These are phyloP conservation scores for Gymnopithys bicolor DNA, from an alignment of 2,797 vertebrate genomes.

Conservation along the genomic window DNA sequence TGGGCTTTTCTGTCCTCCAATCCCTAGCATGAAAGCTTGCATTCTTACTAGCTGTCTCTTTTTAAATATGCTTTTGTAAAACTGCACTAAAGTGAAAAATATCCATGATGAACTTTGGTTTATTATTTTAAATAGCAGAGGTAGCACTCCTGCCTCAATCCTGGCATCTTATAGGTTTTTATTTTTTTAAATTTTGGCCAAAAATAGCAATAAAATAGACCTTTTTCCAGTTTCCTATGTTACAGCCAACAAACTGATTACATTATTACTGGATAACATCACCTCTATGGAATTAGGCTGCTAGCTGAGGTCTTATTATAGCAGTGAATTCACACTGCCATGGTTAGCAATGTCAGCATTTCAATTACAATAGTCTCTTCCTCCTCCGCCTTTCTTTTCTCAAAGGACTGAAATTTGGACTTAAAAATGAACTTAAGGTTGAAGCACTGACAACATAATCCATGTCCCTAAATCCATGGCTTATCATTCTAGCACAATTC, in stretches of 20 bases:
- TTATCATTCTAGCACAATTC: conserved; percentile 29
- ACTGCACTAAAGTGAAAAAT: conserved; percentile 43
- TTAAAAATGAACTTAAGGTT: conserved; percentile 59
- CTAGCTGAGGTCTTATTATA: conserved; percentile 32
- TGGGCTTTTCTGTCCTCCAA: conserved; percentile 45
- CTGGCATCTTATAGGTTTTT: neutral
- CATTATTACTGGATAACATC: conserved; percentile 65
- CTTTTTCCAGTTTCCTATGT: conserved; percentile 6
- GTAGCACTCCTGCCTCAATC: neutral
- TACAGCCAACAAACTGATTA: conserved; percentile 58
- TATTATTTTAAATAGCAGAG: conserved; percentile 41
- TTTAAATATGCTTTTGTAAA: conserved; percentile 44
- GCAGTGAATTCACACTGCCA: conserved; percentile 34
- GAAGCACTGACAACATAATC: conserved; percentile 47
- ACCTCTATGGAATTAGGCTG: conserved; percentile 60
- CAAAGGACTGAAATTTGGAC: conserved; percentile 63
- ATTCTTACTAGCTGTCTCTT: conserved; percentile 41
- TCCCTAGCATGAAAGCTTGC: conserved; percentile 12
- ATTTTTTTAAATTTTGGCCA: neutral
- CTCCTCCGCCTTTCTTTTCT: conserved; percentile 8
- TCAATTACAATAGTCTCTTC: conserved; percentile 47
- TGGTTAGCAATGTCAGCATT: conserved; percentile 44
- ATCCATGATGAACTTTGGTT: neutral
- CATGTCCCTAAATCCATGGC: neutral
- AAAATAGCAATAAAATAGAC: conserved; percentile 37